Conservation (phyloP, 2,888 invertebrate genomes). For the Colostygia pectinataria region DNA sequence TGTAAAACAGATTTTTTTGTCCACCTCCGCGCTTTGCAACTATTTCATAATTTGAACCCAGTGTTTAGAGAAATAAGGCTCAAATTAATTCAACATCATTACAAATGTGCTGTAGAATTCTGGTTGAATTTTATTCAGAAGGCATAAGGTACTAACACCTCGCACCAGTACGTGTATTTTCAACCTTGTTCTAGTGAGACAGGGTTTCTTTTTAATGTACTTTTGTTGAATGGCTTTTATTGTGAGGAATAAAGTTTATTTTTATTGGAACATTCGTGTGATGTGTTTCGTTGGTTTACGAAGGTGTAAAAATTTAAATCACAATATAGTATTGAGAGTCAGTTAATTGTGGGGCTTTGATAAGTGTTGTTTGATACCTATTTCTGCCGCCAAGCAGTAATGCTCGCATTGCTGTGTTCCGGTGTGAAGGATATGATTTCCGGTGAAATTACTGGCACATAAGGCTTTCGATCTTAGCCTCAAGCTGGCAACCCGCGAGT, state of each 20-base stretch:
- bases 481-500: no score
- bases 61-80: background rate
- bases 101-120: background rate
- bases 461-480: no score
- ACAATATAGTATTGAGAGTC: constrained; percentile 13
- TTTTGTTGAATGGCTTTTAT: constrained; percentile 4
- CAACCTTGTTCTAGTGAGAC: background rate
- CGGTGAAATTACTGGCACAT: no score
- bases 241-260: constrained; percentile 18
- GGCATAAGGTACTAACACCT: background rate
- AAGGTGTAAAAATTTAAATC: constrained; percentile 20
- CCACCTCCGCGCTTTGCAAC: no score
- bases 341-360: constrained; percentile 7
- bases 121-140: constrained; percentile 1
- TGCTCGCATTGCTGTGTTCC: no score
- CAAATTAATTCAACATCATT: background rate
- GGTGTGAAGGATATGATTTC: no score
- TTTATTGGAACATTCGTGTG: constrained; percentile 12
- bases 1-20: constrained; percentile 13
- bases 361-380: no score
- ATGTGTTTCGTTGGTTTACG: constrained; percentile 7
- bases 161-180: no score
- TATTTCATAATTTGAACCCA: background rate
- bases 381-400: no score
- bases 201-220: background rate